Conservation (phyloP, 2,797 vertebrate species). For the Oophaga sylvatica region DNA sequence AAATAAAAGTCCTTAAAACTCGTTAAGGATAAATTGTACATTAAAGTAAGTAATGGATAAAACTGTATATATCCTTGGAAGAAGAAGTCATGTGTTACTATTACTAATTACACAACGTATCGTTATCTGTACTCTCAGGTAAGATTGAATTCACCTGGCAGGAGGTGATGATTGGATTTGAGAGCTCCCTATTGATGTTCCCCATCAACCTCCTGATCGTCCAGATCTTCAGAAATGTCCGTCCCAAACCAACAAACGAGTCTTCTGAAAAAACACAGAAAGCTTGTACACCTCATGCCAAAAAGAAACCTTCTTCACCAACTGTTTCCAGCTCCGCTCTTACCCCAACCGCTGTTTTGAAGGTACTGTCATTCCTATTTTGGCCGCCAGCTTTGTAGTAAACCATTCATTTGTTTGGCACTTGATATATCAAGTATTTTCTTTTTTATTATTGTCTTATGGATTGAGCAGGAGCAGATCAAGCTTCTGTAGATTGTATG, state of each 20-base stretch:
- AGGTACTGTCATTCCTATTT: slow-evolving; percentile 69
- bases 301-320: slow-evolving; percentile 68
- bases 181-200: slow-evolving; percentile 96
- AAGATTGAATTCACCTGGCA: slow-evolving; percentile 94
- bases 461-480: neutral
- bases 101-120: neutral
- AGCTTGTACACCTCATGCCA: slow-evolving; percentile 75
- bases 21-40: no score
- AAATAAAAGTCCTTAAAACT: no score
- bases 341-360: slow-evolving; percentile 86
- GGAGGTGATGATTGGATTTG: slow-evolving; percentile 91
- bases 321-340: slow-evolving; percentile 73
- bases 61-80: no score
- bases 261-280: slow-evolving; percentile 70
- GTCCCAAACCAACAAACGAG: slow-evolving; percentile 68
- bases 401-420: neutral
- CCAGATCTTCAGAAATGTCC: slow-evolving; percentile 89
- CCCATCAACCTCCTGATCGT: slow-evolving; percentile 95
- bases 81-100: no score
- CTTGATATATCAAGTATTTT: no score
- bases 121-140: slow-evolving; percentile 71
- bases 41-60: no score
- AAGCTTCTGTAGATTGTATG: no score
- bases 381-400: neutral
- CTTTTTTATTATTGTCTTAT: neutral